Percentiles rank a stretch among this genome's conserved stretches.
Conservation (phyloP, 2,888 invertebrate species). For the Dryobotodes eremita region DNA sequence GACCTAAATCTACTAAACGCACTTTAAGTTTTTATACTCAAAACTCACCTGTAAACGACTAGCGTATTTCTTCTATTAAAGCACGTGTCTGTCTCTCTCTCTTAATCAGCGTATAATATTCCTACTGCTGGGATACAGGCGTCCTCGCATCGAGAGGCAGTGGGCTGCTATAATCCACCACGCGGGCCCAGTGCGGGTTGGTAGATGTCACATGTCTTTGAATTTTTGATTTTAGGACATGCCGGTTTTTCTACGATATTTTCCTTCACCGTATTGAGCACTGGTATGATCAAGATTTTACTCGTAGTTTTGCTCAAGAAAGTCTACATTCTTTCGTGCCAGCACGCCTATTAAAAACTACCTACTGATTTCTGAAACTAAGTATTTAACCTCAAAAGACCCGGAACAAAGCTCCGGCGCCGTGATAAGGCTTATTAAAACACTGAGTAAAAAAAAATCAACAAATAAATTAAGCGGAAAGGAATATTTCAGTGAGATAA, state of each 20-base stretch:
- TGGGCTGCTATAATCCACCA: too few relatives aligned
- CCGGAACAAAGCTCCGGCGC: conserved; percentile 26
- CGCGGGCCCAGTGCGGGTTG: too few relatives aligned
- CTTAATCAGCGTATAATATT: too few relatives aligned
- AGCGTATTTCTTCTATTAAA: background rate
- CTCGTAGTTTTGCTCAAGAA: background rate
- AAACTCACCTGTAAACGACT: background rate
- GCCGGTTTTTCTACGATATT: too few relatives aligned
- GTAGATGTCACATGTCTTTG: too few relatives aligned
- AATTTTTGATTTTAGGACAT: too few relatives aligned
- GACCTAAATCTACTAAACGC: too few relatives aligned
- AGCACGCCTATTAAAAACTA: conserved; percentile 24
- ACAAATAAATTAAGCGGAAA: conserved; percentile 33
- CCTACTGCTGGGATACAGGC: too few relatives aligned
- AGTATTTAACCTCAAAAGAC: conserved; percentile 47
- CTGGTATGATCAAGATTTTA: background rate
- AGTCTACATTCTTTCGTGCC: conserved; percentile 19
- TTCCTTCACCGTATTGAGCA: too few relatives aligned
- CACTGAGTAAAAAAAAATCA: conserved; percentile 31
- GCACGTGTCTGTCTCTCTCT: background rate
- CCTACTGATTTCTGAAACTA: conserved; percentile 14
- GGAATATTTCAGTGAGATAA: conserved; percentile 47
- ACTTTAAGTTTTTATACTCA: background rate
- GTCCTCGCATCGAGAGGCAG: too few relatives aligned
- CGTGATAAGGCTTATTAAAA: conserved; percentile 53